These are phyloP conservation scores for Trichoplusia ni DNA, from an alignment of 1,140 invertebrate species.

Conservation along the genomic window DNA sequence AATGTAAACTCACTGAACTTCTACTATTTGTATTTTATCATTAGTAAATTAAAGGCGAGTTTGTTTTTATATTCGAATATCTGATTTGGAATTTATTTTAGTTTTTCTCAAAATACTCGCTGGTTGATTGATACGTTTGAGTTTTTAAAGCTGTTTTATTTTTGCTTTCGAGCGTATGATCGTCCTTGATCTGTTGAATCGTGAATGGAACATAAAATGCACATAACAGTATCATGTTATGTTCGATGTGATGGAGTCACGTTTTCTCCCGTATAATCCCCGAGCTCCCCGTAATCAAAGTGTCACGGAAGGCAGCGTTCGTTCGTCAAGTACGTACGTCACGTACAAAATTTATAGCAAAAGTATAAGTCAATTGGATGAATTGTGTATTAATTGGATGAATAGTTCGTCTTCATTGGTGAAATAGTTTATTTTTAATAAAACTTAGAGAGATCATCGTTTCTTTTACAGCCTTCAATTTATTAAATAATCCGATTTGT, in stretches of 20 bases:
- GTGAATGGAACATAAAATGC: slow-evolving; percentile 13
- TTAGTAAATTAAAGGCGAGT: slow-evolving; percentile 4
- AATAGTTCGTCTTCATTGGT: too few relatives aligned
- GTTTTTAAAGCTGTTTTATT: slow-evolving; percentile 10
- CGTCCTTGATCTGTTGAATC: not conserved
- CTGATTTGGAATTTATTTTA: slow-evolving; percentile 1
- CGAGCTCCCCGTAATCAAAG: slow-evolving; percentile 11
- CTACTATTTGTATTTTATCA: slow-evolving; percentile 1
- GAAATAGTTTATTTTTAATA: too few relatives aligned
- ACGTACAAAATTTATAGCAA: too few relatives aligned
- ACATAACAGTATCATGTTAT: slow-evolving; percentile 17
- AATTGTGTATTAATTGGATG: too few relatives aligned
- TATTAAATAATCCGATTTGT: too few relatives aligned
- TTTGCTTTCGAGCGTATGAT: slow-evolving; percentile 3
- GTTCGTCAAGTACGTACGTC: not conserved
- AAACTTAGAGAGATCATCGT: too few relatives aligned
- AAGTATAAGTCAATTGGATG: too few relatives aligned
- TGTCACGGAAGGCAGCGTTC: slow-evolving; percentile 2
- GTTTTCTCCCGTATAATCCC: slow-evolving; percentile 24
- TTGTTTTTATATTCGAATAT: slow-evolving; percentile 4
- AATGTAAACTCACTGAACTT: not conserved
- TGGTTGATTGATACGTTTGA: slow-evolving; percentile 12
- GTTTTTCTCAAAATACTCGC: not conserved
- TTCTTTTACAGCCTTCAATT: too few relatives aligned
- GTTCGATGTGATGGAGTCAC: slow-evolving; percentile 19